Percentiles rank a stretch among this genome's conserved stretches.
These are phyloP conservation scores for Pachycephus smyrnensis DNA, from an alignment of 2,888 invertebrate species.

Conservation along the genomic window DNA sequence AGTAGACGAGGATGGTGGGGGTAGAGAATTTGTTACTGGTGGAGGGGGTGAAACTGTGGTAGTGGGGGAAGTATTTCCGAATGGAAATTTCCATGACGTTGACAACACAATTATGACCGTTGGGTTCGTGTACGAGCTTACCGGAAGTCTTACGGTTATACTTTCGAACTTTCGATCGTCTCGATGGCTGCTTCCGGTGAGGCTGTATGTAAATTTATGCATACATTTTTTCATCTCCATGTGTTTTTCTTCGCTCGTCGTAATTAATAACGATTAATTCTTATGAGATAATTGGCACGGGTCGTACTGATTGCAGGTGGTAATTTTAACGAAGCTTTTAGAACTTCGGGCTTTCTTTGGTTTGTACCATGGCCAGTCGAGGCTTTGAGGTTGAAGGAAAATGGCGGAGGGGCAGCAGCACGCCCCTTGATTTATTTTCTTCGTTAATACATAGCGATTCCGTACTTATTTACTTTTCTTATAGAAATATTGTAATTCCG, in stretches of 20 bases:
- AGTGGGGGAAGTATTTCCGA: slow-evolving; percentile 48
- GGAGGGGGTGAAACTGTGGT: slow-evolving; percentile 37
- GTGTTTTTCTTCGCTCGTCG: neutral
- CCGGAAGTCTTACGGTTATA: neutral
- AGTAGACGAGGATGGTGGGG: slow-evolving; percentile 4
- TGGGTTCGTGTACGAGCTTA: neutral
- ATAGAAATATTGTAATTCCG: neutral
- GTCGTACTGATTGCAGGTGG: neutral
- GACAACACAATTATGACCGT: neutral
- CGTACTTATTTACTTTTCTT: neutral
- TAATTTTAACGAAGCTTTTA: neutral
- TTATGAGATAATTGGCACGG: neutral
- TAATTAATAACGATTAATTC: neutral
- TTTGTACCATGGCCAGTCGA: neutral
- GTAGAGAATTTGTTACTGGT: slow-evolving; percentile 8
- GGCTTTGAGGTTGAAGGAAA: neutral
- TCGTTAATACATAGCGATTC: neutral
- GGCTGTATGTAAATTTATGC: neutral
- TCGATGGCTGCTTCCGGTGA: neutral
- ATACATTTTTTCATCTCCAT: neutral
- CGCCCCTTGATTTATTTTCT: neutral
- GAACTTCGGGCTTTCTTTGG: neutral
- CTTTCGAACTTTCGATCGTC: neutral
- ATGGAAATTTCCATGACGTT: slow-evolving; percentile 62
- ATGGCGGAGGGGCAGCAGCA: neutral